These are phyloP conservation scores for Propithecus deckenii DNA, from an alignment of 2,797 vertebrate genomes.

Conservation along the genomic window DNA sequence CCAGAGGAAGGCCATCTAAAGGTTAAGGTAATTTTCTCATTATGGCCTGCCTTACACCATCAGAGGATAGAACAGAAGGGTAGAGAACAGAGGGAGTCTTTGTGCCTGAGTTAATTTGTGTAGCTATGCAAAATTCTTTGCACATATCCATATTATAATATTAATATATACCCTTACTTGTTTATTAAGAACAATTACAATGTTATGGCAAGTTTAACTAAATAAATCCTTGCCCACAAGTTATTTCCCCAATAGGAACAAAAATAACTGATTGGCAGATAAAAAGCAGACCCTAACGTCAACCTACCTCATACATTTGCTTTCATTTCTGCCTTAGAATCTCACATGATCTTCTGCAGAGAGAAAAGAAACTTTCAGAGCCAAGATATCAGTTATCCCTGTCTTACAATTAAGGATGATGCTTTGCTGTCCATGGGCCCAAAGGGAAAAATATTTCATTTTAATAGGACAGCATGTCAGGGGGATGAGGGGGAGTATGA, in stretches of 20 bases:
- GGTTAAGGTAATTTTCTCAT: background rate
- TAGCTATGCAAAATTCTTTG: background rate
- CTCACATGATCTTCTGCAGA: background rate
- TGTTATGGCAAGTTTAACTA: background rate
- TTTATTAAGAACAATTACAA: background rate
- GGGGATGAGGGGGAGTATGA: background rate
- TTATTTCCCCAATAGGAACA: background rate
- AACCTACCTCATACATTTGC: background rate
- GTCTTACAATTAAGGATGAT: background rate
- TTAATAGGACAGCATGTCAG: background rate
- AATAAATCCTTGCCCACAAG: background rate
- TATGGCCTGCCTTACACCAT: background rate
- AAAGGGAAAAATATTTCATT: conserved; percentile 44
- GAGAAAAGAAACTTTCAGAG: background rate
- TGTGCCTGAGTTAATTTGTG: background rate
- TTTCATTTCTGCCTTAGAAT: conserved; percentile 26
- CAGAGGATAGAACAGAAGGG: background rate
- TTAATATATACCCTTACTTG: background rate
- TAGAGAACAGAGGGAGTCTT: background rate
- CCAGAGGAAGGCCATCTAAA: background rate
- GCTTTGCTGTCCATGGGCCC: background rate
- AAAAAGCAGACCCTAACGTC: background rate
- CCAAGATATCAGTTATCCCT: background rate
- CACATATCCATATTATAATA: background rate
- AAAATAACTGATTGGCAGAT: background rate